A percentile compares a stretch with the other conserved stretches of the same genome.
Evolutionary conservation across 1,140 invertebrate genomes (phyloP).

Genomic region (Bombus confusus): DNA sequence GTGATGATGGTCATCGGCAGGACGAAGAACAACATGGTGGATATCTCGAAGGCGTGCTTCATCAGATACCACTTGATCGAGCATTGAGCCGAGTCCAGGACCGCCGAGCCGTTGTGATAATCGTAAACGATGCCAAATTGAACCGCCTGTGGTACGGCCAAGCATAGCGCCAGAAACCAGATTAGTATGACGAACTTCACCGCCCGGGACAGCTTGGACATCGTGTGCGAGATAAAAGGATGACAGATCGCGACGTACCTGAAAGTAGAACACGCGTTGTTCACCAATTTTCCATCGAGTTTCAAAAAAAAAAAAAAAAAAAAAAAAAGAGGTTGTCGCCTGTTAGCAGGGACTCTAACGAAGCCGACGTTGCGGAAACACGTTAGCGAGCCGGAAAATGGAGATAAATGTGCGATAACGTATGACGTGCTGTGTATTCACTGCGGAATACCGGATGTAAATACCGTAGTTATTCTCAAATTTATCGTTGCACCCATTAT

Average conservation of each 20-base stretch:
- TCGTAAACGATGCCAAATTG: constrained; percentile 87
- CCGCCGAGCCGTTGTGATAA: constrained; percentile 78
- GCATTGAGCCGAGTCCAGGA: constrained; percentile 82
- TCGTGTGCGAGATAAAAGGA: constrained; percentile 93
- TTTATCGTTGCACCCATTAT: no score
- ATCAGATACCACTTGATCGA: constrained; percentile 85
- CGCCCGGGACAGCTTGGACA: constrained; percentile 89
- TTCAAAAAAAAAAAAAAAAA: no score
- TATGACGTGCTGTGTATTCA: neutral
- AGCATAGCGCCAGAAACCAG: constrained; percentile 88
- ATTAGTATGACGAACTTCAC: constrained; percentile 87
- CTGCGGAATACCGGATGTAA: no score
- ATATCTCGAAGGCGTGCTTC: constrained; percentile 91
- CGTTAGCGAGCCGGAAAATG: neutral
- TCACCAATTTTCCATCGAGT: neutral
- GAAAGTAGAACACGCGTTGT: constrained; percentile 5
- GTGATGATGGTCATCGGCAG: constrained; percentile 93
- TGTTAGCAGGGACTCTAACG: neutral
- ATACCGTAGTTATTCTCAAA: no score
- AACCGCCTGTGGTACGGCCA: constrained; percentile 91
- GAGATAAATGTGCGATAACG: neutral
- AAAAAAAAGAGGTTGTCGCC: no score
- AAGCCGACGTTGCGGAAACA: neutral
- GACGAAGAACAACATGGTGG: constrained; percentile 92
- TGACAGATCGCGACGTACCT: constrained; percentile 97